These are phyloP conservation scores for Hesperia comma DNA, from an alignment of 2,888 invertebrate species.

Conservation along the genomic window DNA sequence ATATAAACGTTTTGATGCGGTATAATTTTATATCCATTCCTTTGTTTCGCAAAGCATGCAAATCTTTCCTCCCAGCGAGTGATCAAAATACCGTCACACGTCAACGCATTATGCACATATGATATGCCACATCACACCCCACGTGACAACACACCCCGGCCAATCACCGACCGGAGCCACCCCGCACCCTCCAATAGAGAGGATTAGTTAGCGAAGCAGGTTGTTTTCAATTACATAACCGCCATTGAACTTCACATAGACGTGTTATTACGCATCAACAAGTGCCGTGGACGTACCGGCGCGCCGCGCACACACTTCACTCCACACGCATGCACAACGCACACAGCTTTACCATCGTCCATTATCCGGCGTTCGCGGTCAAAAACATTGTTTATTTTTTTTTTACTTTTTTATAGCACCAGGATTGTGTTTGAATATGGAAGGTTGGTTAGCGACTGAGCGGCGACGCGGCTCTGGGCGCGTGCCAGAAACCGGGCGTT, in stretches of 20 bases:
- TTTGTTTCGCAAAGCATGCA: conserved; percentile 4
- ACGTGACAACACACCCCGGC: conserved; percentile 19
- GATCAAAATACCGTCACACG: conserved; percentile 20
- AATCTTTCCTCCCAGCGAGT: conserved; percentile 7
- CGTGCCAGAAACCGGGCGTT: conserved; percentile 57
- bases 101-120: conserved; percentile 2
- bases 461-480: conserved; percentile 63
- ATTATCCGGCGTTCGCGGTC: conserved; percentile 69
- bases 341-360: conserved; percentile 62
- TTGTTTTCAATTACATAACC: conserved; percentile 63
- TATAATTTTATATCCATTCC: not conserved
- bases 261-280: conserved; percentile 58
- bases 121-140: conserved; percentile 13
- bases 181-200: conserved; percentile 27
- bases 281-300: conserved; percentile 44
- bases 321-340: conserved; percentile 47
- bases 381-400: conserved; percentile 61
- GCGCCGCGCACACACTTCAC: conserved; percentile 16
- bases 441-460: conserved; percentile 61
- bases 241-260: conserved; percentile 63
- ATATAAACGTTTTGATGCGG: too few species aligned
- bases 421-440: conserved; percentile 48
- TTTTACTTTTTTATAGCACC: conserved; percentile 49
- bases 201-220: conserved; percentile 39
- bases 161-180: not conserved